Conservation (phyloP, 2,113 vertebrate genomes). For the Girardinichthys multiradiatus region DNA sequence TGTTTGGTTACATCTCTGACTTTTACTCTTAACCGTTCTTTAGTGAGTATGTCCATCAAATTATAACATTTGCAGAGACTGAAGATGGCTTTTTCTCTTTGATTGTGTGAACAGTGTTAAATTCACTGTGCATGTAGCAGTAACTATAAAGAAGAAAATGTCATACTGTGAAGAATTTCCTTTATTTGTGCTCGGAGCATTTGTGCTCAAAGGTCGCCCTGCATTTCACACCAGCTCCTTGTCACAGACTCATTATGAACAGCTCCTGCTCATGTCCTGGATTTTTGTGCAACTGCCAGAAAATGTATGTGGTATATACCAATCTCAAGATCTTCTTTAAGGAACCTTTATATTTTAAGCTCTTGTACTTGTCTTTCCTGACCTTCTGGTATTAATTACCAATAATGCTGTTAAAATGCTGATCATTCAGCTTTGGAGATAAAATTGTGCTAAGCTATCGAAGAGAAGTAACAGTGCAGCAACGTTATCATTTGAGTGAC, state of each 20-base stretch:
- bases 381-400: neutral
- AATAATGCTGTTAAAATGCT: neutral
- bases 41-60: neutral
- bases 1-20: neutral
- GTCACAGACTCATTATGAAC: conserved; percentile 45
- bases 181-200: conserved; percentile 64
- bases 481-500: conserved; percentile 5
- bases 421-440: neutral
- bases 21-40: neutral
- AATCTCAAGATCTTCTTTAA: conserved; percentile 12
- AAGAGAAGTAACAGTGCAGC: neutral
- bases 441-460: neutral
- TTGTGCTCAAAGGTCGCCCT: conserved; percentile 40
- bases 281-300: conserved; percentile 40
- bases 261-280: conserved; percentile 33
- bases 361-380: conserved; percentile 16
- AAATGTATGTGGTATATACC: conserved; percentile 34
- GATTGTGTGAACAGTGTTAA: conserved; percentile 40
- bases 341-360: conserved; percentile 28
- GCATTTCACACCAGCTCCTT: conserved; percentile 68
- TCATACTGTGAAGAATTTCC: conserved; percentile 74
- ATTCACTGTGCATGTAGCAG: conserved; percentile 36
- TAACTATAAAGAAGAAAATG: conserved; percentile 46
- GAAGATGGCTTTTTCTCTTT: conserved; percentile 7
- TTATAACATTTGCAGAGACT: neutral